Conservation (phyloP, 2,113 vertebrate species). For the Callorhinus ursinus region DNA sequence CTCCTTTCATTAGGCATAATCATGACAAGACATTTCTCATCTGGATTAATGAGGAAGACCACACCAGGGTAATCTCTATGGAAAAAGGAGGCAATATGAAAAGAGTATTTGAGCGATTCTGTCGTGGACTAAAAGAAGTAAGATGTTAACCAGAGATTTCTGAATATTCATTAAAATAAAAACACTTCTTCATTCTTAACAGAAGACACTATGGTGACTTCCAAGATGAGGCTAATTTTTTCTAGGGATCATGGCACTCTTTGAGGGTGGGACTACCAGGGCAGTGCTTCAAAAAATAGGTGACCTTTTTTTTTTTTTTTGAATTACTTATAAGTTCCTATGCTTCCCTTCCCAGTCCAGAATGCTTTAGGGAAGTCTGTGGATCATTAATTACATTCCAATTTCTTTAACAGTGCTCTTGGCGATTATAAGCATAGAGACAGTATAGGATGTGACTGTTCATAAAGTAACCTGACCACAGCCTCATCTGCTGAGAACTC, state of each 20-base stretch:
- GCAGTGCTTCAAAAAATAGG: not conserved
- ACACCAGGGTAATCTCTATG: constrained; percentile 96
- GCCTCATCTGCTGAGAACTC: not conserved
- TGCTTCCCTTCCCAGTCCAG: not conserved
- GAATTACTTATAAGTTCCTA: not conserved
- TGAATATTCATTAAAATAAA: not conserved
- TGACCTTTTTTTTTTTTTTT: not conserved
- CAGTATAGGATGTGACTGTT: not conserved
- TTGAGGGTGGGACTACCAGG: too few species aligned
- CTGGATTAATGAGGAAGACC: constrained; percentile 97
- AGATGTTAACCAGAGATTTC: not conserved
- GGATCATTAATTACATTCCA: not conserved
- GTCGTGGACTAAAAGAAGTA: constrained; percentile 94
- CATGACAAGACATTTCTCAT: constrained; percentile 95
- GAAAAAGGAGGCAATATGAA: constrained; percentile 97
- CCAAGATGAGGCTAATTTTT: not conserved
- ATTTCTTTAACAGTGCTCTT: not conserved
- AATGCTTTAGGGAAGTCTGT: not conserved
- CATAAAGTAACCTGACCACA: not conserved
- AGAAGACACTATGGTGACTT: not conserved
- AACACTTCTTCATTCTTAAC: not conserved
- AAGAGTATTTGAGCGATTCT: constrained; percentile 95
- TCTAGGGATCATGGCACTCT: not conserved
- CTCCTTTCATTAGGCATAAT: constrained; percentile 90
- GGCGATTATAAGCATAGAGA: not conserved